Evolutionary conservation across 2,797 vertebrate species (phyloP).

Genomic region (Trematomus bernacchii): DNA sequence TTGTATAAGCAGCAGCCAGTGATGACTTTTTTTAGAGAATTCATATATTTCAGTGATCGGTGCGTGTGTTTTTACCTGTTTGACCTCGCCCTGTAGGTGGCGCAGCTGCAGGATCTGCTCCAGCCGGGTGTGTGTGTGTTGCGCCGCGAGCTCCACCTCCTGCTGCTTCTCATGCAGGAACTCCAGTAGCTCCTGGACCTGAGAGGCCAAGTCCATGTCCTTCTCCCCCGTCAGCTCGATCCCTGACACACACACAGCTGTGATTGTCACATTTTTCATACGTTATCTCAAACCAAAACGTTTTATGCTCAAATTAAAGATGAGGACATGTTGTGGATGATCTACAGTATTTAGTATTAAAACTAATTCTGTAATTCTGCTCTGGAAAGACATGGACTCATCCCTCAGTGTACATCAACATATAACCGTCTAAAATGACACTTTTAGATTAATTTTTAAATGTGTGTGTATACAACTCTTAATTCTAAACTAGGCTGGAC

Average conservation of each 20-base stretch:
- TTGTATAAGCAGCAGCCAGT: background rate
- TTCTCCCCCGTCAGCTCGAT: slow-evolving; percentile 98
- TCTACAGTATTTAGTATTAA: background rate
- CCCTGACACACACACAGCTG: slow-evolving; percentile 78
- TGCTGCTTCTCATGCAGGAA: slow-evolving; percentile 98
- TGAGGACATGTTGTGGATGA: slow-evolving; percentile 4
- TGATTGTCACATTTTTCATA: background rate
- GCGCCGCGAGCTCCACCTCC: slow-evolving; percentile 93
- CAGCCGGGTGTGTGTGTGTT: slow-evolving; percentile 93
- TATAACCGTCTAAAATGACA: background rate
- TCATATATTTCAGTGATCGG: background rate
- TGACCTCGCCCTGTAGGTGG: slow-evolving; percentile 97
- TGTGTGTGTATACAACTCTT: background rate
- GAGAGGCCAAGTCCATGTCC: slow-evolving; percentile 95
- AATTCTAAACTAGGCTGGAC: background rate
- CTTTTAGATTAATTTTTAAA: background rate
- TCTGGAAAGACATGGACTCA: background rate
- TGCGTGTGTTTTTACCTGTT: slow-evolving; percentile 88
- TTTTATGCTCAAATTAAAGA: background rate
- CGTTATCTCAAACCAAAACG: background rate
- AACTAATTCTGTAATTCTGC: slow-evolving; percentile 3
- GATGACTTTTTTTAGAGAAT: no score
- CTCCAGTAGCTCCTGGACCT: slow-evolving; percentile 97
- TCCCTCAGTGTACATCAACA: background rate
- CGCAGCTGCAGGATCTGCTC: slow-evolving; percentile 97